phyloP scores from a whole-genome alignment of 2,797 vertebrate species.

The Aythya fuligula region DNA sequence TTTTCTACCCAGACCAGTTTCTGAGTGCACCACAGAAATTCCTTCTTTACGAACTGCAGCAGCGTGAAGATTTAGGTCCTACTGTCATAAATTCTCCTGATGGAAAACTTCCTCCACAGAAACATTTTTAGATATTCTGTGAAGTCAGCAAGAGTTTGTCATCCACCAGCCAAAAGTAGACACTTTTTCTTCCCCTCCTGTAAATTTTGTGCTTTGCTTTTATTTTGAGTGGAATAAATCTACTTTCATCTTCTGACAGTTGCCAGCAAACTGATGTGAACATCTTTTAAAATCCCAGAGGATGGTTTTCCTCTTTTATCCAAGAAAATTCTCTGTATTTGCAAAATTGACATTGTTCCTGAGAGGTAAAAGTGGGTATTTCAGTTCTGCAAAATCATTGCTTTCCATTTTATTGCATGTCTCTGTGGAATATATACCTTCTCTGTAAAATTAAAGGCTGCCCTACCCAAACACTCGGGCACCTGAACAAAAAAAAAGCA shows the following conservation, averaged over 20 bases:
- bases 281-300: background rate
- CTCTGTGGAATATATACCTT: background rate
- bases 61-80: background rate
- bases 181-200: background rate
- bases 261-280: background rate
- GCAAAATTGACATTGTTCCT: background rate
- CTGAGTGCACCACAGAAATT: background rate
- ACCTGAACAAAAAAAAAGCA: background rate
- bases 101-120: background rate
- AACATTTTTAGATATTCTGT: background rate
- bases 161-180: background rate
- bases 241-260: slow-evolving; percentile 9
- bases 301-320: slow-evolving; percentile 5
- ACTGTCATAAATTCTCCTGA: background rate
- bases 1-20: background rate
- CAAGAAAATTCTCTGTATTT: background rate
- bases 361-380: background rate
- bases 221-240: slow-evolving; percentile 1
- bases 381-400: background rate
- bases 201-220: slow-evolving; percentile 4
- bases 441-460: accelerated
- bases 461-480: background rate
- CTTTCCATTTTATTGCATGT: background rate
- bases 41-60: background rate
- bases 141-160: slow-evolving; percentile 29